Base-by-base conservation (phyloP, 1,140 invertebrate genomes). In the Lasaia peninsularis region DNA sequence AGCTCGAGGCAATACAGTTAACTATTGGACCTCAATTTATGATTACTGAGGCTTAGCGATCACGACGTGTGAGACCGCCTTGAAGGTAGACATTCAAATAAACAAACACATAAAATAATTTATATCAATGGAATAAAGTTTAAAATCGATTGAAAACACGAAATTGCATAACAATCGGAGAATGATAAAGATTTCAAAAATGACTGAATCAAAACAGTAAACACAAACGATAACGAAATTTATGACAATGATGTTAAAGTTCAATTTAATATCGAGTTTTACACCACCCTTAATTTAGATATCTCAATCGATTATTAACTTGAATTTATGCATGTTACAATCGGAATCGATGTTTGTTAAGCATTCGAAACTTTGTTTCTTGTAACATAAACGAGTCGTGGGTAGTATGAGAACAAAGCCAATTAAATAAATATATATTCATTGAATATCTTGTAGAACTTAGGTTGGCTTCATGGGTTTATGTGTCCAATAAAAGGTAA, bases 1-100 rank as follows among this genome's bases (percentile, higher is more conserved):
- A 59, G 50, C 79, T 71, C 60, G 37, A 60, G 78, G 79, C 70
- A 67, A 73, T 59, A 64, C 65, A 72, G 65, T 71, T 78, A 70
- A 75, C 69, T 73, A 82, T 82, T 80, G 63, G 66, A 32, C 62
- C 69, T 71, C 73, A 75, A 79, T 82, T 82, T 81, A 80, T 76
- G 73, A 74, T 75, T 74, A 64, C 74, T 52, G 28, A 63, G 70
- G 65, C 75, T 67, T 71, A 44, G 64, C 52, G 72, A 79, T 71
- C 65, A 72, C 71, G 70, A 79, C 65, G 75, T 80, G 75, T 78
- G 75, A 84, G 77, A 76, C 78, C 77, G 81, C 80, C 81, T 73
- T 69, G 57, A 62, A 58, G 60, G 52, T 61, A 63, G 24, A 49
- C 44, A 68, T 61, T 62, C 52, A 28, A 58, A 55, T 54, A 20